These are phyloP conservation scores for Pteruthius melanotis DNA, from an alignment of 2,113 vertebrate species.

Conservation along the genomic window DNA sequence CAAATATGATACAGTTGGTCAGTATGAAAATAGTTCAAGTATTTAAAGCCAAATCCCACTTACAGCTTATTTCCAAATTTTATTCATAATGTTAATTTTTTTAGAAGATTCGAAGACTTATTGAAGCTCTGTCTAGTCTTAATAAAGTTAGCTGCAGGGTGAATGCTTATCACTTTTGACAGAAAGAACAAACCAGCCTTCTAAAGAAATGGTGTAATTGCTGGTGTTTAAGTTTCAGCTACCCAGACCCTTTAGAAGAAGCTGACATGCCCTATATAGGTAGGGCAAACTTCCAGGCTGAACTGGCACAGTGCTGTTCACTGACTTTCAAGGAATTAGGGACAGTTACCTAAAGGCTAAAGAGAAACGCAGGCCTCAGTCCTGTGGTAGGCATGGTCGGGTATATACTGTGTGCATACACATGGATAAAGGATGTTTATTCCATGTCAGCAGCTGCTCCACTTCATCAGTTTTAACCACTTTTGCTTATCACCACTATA, in stretches of 20 bases:
- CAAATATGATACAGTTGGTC: background rate
- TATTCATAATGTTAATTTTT: background rate
- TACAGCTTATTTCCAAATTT: background rate
- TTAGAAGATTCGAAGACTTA: background rate
- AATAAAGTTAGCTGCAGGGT: background rate
- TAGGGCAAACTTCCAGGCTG: background rate
- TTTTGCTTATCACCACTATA: background rate
- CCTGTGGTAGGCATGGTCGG: rapidly evolving
- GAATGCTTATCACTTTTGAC: background rate
- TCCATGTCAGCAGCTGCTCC: background rate
- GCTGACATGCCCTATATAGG: background rate
- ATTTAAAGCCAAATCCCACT: background rate
- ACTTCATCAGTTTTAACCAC: background rate
- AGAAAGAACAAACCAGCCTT: background rate
- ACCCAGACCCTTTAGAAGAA: background rate
- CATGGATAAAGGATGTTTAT: background rate
- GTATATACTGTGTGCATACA: background rate
- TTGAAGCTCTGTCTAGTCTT: background rate
- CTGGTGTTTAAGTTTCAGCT: background rate
- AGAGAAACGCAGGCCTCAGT: background rate
- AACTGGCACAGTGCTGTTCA: background rate
- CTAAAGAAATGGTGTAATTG: background rate
- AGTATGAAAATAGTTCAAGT: background rate
- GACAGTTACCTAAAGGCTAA: background rate
- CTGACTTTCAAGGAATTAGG: background rate